Percentiles rank a stretch among this genome's conserved stretches.
Conservation (phyloP, 1,140 invertebrate genomes). For the Bombus cullumanus region DNA sequence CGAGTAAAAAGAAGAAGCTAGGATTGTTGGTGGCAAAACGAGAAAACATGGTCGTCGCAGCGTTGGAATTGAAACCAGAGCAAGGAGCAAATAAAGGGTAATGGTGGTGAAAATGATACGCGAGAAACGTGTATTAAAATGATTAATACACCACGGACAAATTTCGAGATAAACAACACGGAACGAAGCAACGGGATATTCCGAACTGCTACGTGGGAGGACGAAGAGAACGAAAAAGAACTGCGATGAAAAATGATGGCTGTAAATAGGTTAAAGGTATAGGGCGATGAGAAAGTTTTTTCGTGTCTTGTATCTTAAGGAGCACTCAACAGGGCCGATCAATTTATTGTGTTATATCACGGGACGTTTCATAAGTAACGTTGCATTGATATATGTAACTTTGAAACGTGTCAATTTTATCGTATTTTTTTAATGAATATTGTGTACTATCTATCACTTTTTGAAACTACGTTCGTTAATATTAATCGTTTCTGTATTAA, state of each 20-base stretch:
- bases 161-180: neutral
- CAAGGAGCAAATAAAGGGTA: neutral
- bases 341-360: neutral
- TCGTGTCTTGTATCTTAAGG: neutral
- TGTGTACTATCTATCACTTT: too few relatives aligned
- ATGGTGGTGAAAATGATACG: neutral
- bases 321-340: neutral
- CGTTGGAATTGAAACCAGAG: neutral
- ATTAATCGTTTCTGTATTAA: too few relatives aligned
- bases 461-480: too few relatives aligned
- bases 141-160: constrained; percentile 8
- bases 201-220: neutral
- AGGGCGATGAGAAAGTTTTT: neutral
- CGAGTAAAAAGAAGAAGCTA: neutral
- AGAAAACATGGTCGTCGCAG: neutral
- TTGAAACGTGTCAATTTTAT: too few relatives aligned
- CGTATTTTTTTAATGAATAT: too few relatives aligned
- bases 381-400: too few relatives aligned
- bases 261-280: neutral
- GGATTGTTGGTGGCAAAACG: neutral
- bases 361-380: too few relatives aligned
- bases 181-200: neutral
- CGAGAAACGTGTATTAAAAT: neutral
- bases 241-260: neutral
- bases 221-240: neutral